phyloP scores from a whole-genome alignment of 2,888 invertebrate species.

The Lasioglossum lativentre region DNA sequence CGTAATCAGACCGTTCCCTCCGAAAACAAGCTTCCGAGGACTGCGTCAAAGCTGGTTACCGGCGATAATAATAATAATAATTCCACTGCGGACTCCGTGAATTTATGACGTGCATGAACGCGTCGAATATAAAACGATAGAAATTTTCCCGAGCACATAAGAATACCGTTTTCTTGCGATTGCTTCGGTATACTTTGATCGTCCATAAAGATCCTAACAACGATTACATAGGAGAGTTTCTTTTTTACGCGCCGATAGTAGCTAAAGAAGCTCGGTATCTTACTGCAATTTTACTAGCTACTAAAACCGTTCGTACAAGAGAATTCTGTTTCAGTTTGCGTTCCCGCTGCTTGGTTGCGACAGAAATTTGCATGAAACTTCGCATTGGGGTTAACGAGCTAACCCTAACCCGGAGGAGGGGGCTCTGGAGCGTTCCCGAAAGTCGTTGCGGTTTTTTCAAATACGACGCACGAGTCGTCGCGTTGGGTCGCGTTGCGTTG shows the following conservation, averaged over 20 bases:
- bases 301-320: not conserved
- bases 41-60: not conserved
- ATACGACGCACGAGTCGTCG: not conserved
- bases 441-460: not conserved
- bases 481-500: too few species aligned
- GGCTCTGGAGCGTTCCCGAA: not conserved
- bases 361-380: not conserved
- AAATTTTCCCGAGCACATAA: not conserved
- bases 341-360: not conserved
- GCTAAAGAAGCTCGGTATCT: not conserved
- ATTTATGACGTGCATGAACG: not conserved
- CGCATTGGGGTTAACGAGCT: not conserved
- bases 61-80: not conserved
- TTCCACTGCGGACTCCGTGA: not conserved
- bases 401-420: not conserved
- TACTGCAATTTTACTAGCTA: not conserved
- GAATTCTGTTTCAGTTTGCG: not conserved
- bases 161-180: not conserved
- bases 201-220: not conserved
- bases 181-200: not conserved
- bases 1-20: not conserved
- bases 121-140: not conserved
- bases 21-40: not conserved
- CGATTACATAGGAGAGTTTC: not conserved
- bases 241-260: not conserved